These are phyloP conservation scores for Drosophila nr. fundita DNA, from an alignment of 2,888 invertebrate species.

Conservation along the genomic window DNA sequence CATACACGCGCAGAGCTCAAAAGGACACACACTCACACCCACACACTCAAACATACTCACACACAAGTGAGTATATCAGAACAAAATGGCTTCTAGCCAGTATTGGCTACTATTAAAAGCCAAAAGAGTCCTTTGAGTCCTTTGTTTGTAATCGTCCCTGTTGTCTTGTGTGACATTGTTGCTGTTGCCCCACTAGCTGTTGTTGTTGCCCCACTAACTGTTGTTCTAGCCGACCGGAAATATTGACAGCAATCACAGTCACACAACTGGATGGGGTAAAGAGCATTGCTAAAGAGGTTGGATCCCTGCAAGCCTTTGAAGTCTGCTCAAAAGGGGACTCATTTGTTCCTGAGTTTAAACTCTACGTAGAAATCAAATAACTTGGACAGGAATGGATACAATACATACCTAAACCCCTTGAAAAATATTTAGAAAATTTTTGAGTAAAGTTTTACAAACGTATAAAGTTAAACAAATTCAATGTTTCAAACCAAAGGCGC, in stretches of 20 bases:
- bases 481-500: background rate
- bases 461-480: background rate
- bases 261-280: background rate
- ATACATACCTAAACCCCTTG: background rate
- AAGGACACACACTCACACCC: slow-evolving; percentile 1
- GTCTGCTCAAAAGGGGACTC: slow-evolving; percentile 9
- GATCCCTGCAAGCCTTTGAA: slow-evolving; percentile 30
- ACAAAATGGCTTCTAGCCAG: slow-evolving; percentile 9
- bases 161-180: slow-evolving; percentile 2
- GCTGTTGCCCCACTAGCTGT: background rate
- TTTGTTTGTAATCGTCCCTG: slow-evolving; percentile 2
- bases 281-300: slow-evolving; percentile 10
- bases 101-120: slow-evolving; percentile 17
- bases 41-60: background rate
- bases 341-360: background rate
- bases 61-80: slow-evolving; percentile 2
- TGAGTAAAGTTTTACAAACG: background rate
- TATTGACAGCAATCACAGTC: slow-evolving; percentile 7
- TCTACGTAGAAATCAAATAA: background rate
- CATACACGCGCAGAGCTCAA: slow-evolving; percentile 16
- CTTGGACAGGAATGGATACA: background rate
- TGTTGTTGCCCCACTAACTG: background rate
- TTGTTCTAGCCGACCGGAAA: slow-evolving; percentile 15
- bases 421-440: background rate
- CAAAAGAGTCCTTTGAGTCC: background rate